Evolutionary conservation across 2,113 vertebrate genomes (phyloP).

Genomic region (Paradisaea rubra): DNA sequence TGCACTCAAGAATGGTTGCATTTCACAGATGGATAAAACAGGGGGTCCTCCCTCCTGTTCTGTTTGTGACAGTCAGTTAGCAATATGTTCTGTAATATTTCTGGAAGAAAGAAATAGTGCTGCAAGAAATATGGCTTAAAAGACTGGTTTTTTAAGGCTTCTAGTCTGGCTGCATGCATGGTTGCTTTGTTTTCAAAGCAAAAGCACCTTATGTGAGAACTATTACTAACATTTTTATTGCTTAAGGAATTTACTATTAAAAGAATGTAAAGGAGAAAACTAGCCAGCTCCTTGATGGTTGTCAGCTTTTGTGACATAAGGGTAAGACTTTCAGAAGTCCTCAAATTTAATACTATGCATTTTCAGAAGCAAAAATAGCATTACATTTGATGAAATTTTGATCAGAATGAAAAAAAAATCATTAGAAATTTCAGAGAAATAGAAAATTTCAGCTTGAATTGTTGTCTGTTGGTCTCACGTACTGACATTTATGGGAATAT

Average conservation of each 20-base stretch:
- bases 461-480: neutral
- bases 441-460: neutral
- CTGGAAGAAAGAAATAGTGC: neutral
- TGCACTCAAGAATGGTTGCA: neutral
- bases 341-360: neutral
- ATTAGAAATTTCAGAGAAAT: neutral
- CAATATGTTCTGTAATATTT: neutral
- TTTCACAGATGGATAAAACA: neutral
- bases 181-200: neutral
- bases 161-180: neutral
- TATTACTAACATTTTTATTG: neutral
- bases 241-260: neutral
- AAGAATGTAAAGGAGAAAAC: neutral
- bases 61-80: neutral
- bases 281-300: neutral
- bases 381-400: neutral
- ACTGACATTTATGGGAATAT: neutral
- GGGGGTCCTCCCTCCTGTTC: neutral
- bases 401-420: neutral
- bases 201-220: neutral
- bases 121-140: neutral
- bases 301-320: neutral
- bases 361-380: neutral
- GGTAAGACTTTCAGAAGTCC: neutral
- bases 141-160: neutral